Base-by-base conservation (phyloP, 2,888 invertebrate species). In the Drosophila peninsularis region DNA sequence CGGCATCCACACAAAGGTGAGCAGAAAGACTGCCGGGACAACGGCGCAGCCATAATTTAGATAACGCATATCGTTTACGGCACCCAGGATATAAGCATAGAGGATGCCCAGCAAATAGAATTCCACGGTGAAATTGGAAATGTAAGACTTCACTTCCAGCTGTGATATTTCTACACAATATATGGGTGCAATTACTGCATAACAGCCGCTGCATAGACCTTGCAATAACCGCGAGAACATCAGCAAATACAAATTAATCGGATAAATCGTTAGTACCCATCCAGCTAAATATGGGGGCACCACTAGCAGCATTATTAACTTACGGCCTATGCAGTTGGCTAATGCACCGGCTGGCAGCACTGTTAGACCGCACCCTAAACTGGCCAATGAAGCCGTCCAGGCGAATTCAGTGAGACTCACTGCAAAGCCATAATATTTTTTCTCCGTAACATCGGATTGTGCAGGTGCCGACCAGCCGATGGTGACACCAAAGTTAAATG, bases 91-190 rank as follows among this genome's bases (percentile, higher is more conserved):
- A 88, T 97, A 97, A 0, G 95, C 93, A 69, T 95, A 93, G 0
- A 97, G 93, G 60, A 97, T 96, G 66, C 98, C 98, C 7, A 95
- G 90, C 0, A 96, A 96, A 44, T 97, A 93, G 94, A 96, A 95
- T 42, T 98, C 92, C 90, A 97, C 97, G 90, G 96, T 96, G 82
- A 95, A 96, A 27, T 96, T 96, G 2, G 97, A 97, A 0, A 98
- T 92, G 0, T 95, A 94, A 0, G 98, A 97, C 63, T 97, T 93
- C 75, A 96, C 94, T n/a, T 95, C 94, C 71, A 95, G 95, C 81
- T 97, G 95, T 0, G 97, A 94, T 41, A 96, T 96, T 93, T 98
- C 98, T 49, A 95, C 95, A 14, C 95, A 95, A 90, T 96, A 97
- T 41, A 97, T 94, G 0, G 97, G 97, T 0, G 95, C 96, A 0